phyloP scores from a whole-genome alignment of 2,888 invertebrate genomes.

The Hydrotaea cyrtoneurina region DNA sequence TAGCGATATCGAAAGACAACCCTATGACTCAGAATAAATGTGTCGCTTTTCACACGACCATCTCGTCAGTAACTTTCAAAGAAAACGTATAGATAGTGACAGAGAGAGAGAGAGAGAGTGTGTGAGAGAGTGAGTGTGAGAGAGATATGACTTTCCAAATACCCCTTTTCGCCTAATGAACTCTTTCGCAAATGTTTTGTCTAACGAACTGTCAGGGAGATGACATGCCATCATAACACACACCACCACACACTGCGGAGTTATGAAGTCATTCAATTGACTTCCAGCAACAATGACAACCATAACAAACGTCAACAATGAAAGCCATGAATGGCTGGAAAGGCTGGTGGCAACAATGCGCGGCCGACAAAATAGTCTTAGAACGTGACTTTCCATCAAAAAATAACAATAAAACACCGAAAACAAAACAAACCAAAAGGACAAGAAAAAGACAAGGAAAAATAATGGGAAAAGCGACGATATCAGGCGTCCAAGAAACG shows the following conservation, averaged over 20 bases:
- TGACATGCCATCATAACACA: constrained; percentile 61
- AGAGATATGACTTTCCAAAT: neutral
- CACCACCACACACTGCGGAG: constrained; percentile 24
- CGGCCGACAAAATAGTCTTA: constrained; percentile 37
- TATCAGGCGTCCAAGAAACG: constrained; percentile 22
- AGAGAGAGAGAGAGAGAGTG: too few relatives aligned
- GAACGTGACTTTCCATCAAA: constrained; percentile 67
- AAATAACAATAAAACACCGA: constrained; percentile 51
- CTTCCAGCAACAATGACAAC: constrained; percentile 20
- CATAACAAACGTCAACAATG: constrained; percentile 34
- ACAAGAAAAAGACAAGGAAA: constrained; percentile 23
- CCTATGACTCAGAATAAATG: too few relatives aligned
- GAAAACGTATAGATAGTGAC: too few relatives aligned
- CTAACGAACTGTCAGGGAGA: constrained; percentile 59
- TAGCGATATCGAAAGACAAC: too few relatives aligned
- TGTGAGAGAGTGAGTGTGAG: too few relatives aligned
- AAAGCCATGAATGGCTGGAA: neutral
- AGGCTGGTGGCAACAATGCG: neutral
- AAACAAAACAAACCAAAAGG: neutral
- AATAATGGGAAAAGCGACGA: constrained; percentile 21
- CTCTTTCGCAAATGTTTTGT: constrained; percentile 51
- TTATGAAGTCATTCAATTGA: constrained; percentile 59
- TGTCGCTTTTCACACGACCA: too few relatives aligned
- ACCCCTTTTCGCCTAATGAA: constrained; percentile 35
- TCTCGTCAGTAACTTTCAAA: too few relatives aligned